A percentile compares a stretch with the other conserved stretches of the same genome.
Conservation (phyloP, 2,113 vertebrate species). For the Trichechus manatus region DNA sequence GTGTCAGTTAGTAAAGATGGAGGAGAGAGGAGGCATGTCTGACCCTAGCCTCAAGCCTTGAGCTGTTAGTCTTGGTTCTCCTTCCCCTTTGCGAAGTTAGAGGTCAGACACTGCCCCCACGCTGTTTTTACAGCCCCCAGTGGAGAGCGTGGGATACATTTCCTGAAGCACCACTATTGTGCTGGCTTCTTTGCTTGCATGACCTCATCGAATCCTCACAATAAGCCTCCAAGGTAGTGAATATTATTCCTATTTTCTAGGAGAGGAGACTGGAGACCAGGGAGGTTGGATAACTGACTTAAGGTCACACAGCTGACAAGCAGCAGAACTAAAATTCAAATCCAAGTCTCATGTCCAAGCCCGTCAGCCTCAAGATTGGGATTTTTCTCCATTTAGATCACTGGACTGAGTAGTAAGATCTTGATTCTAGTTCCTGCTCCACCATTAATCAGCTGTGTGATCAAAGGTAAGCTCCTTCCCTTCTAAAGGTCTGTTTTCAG, state of each 20-base stretch:
- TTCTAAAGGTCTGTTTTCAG: neutral
- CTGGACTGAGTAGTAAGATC: neutral
- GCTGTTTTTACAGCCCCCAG: too few species aligned
- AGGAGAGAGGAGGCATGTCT: too few species aligned
- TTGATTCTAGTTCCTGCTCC: neutral
- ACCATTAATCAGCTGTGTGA: neutral
- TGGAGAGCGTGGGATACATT: neutral
- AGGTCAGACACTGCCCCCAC: too few species aligned
- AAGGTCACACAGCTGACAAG: neutral
- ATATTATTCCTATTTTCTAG: neutral
- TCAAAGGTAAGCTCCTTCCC: neutral
- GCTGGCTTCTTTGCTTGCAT: neutral
- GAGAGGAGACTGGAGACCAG: neutral
- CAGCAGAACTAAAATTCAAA: conserved; percentile 26
- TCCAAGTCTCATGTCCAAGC: neutral
- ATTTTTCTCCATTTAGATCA: neutral
- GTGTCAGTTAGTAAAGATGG: too few species aligned
- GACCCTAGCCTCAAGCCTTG: too few species aligned
- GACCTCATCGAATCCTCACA: neutral
- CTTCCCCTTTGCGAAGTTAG: too few species aligned
- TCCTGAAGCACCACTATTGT: neutral
- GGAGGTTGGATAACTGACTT: neutral
- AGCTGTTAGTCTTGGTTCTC: too few species aligned
- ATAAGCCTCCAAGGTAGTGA: neutral
- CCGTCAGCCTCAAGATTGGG: neutral